These are phyloP conservation scores for Neoseiulus cucumeris DNA, from an alignment of 1,140 invertebrate genomes.

Conservation along the genomic window DNA sequence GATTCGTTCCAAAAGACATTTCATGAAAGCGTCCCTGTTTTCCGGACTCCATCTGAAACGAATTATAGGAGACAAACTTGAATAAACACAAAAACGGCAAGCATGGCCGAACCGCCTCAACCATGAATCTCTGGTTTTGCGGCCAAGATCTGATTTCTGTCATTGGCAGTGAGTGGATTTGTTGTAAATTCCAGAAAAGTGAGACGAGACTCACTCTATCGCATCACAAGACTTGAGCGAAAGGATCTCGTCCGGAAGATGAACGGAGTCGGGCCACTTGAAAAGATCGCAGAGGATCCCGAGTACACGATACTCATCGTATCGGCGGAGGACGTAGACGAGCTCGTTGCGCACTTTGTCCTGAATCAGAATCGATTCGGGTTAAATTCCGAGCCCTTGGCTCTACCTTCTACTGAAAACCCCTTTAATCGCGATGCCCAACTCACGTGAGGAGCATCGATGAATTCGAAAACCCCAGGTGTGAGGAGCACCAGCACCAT, in stretches of 20 bases:
- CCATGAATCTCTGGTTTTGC: too few relatives aligned
- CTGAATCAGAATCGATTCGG: too few relatives aligned
- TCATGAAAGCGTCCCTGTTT: background rate
- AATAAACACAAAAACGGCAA: too few relatives aligned
- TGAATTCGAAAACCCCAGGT: background rate
- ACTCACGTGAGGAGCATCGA: background rate
- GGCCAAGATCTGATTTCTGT: too few relatives aligned
- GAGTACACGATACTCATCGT: background rate
- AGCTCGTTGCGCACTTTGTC: too few relatives aligned
- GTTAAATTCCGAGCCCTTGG: too few relatives aligned
- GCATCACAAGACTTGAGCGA: background rate
- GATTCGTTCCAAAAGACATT: background rate
- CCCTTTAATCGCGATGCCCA: too few relatives aligned
- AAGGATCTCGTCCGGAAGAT: background rate
- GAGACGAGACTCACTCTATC: background rate
- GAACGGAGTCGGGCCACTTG: background rate
- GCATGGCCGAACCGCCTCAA: too few relatives aligned
- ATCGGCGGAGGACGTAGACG: too few relatives aligned
- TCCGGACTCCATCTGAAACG: constrained; percentile 2
- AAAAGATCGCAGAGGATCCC: background rate
- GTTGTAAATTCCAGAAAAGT: too few relatives aligned
- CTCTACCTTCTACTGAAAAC: too few relatives aligned
- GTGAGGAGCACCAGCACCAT: background rate
- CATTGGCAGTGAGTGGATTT: too few relatives aligned
- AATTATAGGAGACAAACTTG: background rate